These are phyloP conservation scores for Cotesia congregata DNA, from an alignment of 2,888 invertebrate species.

Conservation along the genomic window DNA sequence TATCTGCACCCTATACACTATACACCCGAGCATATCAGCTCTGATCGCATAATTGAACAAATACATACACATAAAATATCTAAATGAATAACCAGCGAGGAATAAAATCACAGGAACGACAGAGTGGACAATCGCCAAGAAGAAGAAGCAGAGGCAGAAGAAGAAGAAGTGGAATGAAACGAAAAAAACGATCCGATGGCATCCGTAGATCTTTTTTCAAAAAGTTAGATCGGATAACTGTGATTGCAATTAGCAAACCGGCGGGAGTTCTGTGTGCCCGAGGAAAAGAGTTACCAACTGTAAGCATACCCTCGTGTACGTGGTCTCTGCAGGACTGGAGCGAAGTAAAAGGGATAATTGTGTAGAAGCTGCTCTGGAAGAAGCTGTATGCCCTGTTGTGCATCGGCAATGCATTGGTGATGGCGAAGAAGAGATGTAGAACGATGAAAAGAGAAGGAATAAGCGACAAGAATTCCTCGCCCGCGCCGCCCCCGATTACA, in stretches of 20 bases:
- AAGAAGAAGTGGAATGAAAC: slow-evolving; percentile 33
- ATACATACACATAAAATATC: slow-evolving; percentile 14
- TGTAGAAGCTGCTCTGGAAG: background rate
- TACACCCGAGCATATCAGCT: background rate
- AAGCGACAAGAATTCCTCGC: slow-evolving; percentile 32
- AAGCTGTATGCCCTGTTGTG: background rate
- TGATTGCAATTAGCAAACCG: slow-evolving; percentile 65
- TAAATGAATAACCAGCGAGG: slow-evolving; percentile 6
- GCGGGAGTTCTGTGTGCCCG: slow-evolving; percentile 53
- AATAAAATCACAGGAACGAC: slow-evolving; percentile 33
- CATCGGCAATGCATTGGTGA: background rate
- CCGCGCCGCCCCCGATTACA: slow-evolving; percentile 58
- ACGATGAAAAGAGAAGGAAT: slow-evolving; percentile 17
- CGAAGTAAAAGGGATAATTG: background rate
- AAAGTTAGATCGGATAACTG: slow-evolving; percentile 56
- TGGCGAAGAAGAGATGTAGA: background rate
- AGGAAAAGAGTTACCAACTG: background rate
- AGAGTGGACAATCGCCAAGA: slow-evolving; percentile 36
- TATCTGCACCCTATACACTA: too few species aligned
- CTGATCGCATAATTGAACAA: slow-evolving; percentile 4
- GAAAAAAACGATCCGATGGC: slow-evolving; percentile 34
- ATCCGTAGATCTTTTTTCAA: slow-evolving; percentile 50
- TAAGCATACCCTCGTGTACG: background rate
- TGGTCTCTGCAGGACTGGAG: background rate
- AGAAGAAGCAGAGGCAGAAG: slow-evolving; percentile 18